Evolutionary conservation across 2,888 invertebrate species (phyloP).

Genomic region (Anthrax anthrax): DNA sequence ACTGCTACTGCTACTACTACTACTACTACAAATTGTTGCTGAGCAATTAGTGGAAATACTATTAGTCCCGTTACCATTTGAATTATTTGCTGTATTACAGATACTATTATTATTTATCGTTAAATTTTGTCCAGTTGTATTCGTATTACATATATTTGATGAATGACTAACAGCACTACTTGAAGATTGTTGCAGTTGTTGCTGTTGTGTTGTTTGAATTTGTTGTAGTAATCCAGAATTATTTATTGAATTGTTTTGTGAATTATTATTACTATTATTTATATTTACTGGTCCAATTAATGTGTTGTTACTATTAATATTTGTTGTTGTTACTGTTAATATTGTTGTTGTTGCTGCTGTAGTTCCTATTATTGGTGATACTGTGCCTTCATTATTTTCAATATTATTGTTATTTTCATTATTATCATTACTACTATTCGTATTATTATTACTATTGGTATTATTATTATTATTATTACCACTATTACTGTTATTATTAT

Average conservation of each 20-base stretch:
- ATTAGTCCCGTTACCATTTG: not conserved
- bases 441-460: no score
- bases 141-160: not conserved
- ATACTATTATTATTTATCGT: not conserved
- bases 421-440: no score
- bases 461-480: not conserved
- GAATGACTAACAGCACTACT: not conserved
- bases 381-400: no score
- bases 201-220: not conserved
- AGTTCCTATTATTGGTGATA: no score
- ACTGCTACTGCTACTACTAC: no score
- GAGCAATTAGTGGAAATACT: not conserved
- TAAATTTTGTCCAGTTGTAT: not conserved
- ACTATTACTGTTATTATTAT: not conserved
- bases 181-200: not conserved
- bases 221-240: not conserved
- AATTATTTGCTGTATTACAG: not conserved
- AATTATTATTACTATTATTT: not conserved
- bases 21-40: not conserved
- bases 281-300: not conserved
- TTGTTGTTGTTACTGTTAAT: not conserved
- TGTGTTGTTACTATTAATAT: not conserved
- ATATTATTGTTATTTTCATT: no score
- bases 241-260: not conserved
- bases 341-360: not conserved